phyloP scores from a whole-genome alignment of 2,113 vertebrate genomes.

The Myotis brandtii region DNA sequence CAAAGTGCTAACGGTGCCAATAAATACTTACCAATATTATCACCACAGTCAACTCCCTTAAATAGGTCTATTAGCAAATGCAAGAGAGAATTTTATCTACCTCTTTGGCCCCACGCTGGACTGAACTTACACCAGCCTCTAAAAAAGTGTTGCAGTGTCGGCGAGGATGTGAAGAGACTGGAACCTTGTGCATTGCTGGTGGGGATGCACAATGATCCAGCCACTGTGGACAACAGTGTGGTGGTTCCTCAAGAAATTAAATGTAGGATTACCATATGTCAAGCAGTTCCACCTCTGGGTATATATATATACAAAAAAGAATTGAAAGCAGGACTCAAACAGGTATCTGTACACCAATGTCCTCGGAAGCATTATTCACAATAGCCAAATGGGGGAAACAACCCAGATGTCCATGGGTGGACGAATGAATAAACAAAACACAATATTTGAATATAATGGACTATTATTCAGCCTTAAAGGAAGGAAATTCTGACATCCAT shows the following conservation, averaged over 20 bases:
- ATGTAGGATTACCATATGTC: background rate
- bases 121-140: background rate
- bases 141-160: background rate
- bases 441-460: background rate
- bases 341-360: background rate
- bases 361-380: background rate
- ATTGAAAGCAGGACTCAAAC: background rate
- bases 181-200: background rate
- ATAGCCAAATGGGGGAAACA: background rate
- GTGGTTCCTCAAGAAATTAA: background rate
- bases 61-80: too few species aligned
- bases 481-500: background rate
- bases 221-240: too few species aligned
- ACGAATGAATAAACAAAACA: background rate
- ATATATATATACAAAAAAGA: background rate
- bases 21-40: background rate
- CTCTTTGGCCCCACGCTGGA: background rate
- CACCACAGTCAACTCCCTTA: background rate
- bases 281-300: background rate
- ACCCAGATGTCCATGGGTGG: background rate
- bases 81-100: background rate
- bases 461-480: background rate
- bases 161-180: background rate
- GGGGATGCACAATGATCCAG: background rate
- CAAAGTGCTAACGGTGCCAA: background rate